Conservation (phyloP, 2,797 vertebrate species). For the Melanotaenia maccullochi region DNA sequence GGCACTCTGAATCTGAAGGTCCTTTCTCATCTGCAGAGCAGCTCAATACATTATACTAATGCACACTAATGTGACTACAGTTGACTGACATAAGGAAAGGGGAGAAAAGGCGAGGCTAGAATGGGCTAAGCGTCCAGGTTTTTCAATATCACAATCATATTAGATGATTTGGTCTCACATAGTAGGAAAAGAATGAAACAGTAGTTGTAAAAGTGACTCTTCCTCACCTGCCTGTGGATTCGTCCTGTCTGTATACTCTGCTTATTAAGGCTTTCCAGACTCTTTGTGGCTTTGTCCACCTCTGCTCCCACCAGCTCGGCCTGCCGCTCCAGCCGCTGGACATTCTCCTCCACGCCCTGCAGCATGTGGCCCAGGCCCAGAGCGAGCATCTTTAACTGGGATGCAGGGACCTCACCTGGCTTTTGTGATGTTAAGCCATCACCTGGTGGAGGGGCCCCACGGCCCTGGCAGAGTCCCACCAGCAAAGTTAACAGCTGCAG, state of each 20-base stretch:
- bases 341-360: constrained; percentile 44
- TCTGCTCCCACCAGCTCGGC: constrained; percentile 33
- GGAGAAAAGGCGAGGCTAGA: not conserved
- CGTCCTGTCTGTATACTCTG: constrained; percentile 33
- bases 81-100: not conserved
- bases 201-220: not conserved
- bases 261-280: constrained; percentile 44
- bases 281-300: constrained; percentile 30
- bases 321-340: constrained; percentile 34
- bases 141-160: too few relatives aligned
- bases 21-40: constrained; percentile 52
- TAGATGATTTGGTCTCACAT: not conserved
- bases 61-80: not conserved
- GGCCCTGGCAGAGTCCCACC: constrained; percentile 30
- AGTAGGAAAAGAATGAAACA: not conserved
- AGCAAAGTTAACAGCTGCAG: constrained; percentile 52
- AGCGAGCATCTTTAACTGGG: constrained; percentile 59
- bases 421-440: constrained; percentile 4
- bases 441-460: not conserved
- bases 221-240: constrained; percentile 57
- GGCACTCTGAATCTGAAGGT: constrained; percentile 61
- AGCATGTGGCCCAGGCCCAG: constrained; percentile 63
- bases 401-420: constrained; percentile 25
- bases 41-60: not conserved
- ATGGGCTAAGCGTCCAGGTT: too few relatives aligned